Evolutionary conservation across 2,113 vertebrate genomes (phyloP), one percentile per base, ranked within the genome.

Genomic region (Protobothrops flavoviridis): DNA sequence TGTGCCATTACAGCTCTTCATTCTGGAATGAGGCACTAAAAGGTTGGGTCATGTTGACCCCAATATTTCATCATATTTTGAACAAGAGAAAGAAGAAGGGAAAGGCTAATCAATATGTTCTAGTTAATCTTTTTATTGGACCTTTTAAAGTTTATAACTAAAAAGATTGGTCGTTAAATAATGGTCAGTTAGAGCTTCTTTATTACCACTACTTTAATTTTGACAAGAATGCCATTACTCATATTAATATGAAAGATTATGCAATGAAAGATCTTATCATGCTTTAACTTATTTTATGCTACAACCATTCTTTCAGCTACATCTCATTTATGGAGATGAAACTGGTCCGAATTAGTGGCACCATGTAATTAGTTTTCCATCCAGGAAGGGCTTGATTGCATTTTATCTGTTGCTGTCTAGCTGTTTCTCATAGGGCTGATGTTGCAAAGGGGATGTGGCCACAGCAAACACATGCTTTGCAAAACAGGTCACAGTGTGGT

Each of bases 281-380:
- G 52, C 33, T 20, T 23, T 85, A 91, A 91, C 24, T 87, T 87
- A 59, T 95, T 96, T 90, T 96, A 52, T 95, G 52, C 89, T 92
- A 21, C 33, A 96, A 92, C 86, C 94, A 56, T 88, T 85, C 85
- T 95, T 95, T 87, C 94, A 95, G 90, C 92, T 97, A 92, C 26
- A 85, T 74, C 57, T 87, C 90, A 2, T 94, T 97, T 96, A 94
- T 95, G 94, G 93, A 97, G 96, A 90, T 92, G 74, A 95, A 95
- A 94, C 93, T 94, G 88, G 1, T 89, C 45, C 1, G 43, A 94
- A 97, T 92, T 90, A 94, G 91, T 94, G 93, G 96, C 96, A 96
- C 95, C 96, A 95, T 93, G 69, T 94, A 95, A 93, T 94, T 93
- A 95, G 95, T 85, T 3, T 15, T 81, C 85, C 69, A 95, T 50